Evolutionary conservation across 2,113 vertebrate genomes (phyloP).

Genomic region (Capreolus pygargus): DNA sequence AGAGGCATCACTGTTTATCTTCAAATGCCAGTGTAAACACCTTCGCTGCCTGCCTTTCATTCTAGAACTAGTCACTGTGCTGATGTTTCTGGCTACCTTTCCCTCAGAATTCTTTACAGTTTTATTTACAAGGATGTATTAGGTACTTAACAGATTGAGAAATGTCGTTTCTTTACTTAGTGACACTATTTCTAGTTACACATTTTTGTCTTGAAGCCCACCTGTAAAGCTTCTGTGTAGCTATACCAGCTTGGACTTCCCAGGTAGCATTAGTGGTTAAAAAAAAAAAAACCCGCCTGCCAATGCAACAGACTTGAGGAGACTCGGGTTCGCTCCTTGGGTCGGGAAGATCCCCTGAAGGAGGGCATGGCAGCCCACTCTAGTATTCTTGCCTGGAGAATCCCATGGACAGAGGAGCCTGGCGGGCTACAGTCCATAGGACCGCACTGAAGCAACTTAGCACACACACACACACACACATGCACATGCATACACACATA

Average conservation of each 20-base stretch:
- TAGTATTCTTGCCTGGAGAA: not conserved
- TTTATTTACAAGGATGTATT: not conserved
- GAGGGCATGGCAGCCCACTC: not conserved
- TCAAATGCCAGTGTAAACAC: not conserved
- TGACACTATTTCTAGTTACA: not conserved
- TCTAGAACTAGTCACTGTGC: not conserved
- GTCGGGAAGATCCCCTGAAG: not conserved
- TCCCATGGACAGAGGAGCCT: not conserved
- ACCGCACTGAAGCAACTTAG: not conserved
- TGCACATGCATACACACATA: not conserved
- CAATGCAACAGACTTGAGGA: not conserved
- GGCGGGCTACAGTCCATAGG: not conserved
- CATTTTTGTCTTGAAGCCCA: not conserved
- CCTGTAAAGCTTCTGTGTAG: not conserved
- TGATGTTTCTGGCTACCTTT: not conserved
- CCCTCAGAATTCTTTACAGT: not conserved
- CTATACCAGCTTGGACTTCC: not conserved
- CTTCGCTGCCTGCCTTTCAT: not conserved
- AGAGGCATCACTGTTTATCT: not conserved
- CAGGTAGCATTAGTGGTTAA: not conserved
- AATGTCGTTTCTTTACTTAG: not conserved
- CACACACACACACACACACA: fast-evolving
- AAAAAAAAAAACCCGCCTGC: not conserved
- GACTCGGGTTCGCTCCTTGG: not conserved
- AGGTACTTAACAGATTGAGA: not conserved